Base-by-base conservation (phyloP, 2,888 invertebrate species). In the Tetramorium bicarinatum region DNA sequence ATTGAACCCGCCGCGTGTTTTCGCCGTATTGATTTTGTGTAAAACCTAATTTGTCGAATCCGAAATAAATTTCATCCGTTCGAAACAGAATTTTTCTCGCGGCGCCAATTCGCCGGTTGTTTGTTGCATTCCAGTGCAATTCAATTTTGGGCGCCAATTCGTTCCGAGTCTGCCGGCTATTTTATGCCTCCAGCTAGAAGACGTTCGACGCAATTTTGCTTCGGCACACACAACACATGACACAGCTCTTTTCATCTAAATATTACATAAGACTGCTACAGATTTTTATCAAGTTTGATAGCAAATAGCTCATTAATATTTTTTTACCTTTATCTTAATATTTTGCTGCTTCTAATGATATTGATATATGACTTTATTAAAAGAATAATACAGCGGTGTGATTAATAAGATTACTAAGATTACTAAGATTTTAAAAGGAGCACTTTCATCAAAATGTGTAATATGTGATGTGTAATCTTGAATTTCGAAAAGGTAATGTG, bases 131-230 rank as follows among this genome's bases (percentile, higher is more conserved):
- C 56, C 41, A 25, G 67, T 38, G 67, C 67, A 41, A 82, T 82
- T 82, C 66, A 75, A 82, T 82, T 82, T 82, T 66, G 76, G 66
- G 76, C 64, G 76, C 76, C 56, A 82, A 82, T 82, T 82, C 47
- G 34, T 76, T 41, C 38, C 47, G 74, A 74, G 59, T 74, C 62
- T 72, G 72, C 13, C 49, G 44, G 77, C 56, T 67, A 77, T 67
- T 77, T 77, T 67, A 77, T 67, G 77, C 67, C 15, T 67, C 11
- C 29, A 54, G 41, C 54, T 67, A 41, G 56, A 77, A 77, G 77
- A 77, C 67, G 41, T 56, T 76, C 56, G 77, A 44, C 41, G 77
- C 77, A 67, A 77, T 77, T 56, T 67, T 54, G 56, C 41, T 56
- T 77, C 54, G 54, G 15, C 25, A 41, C 77, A 64, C 6, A 54